Evolutionary conservation across 1,140 invertebrate genomes (phyloP).

Genomic region (Drosophila sucinea): DNA sequence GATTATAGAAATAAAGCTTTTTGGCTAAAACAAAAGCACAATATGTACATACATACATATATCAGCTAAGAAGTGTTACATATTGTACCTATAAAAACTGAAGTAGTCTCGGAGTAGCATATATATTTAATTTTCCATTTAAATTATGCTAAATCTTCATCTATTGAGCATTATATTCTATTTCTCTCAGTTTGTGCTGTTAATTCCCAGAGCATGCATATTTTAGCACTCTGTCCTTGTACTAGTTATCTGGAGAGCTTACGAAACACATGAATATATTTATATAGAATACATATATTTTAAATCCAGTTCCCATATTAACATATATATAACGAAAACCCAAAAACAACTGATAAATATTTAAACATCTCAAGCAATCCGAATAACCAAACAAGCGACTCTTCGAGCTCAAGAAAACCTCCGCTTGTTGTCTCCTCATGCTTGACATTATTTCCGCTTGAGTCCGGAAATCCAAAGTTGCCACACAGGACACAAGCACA

Average conservation of each 20-base stretch:
- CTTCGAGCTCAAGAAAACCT: constrained; percentile 24
- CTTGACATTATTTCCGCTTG: constrained; percentile 65
- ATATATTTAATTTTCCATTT: not conserved
- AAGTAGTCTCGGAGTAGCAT: too few species aligned
- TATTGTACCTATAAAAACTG: not conserved
- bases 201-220: not conserved
- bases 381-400: constrained; percentile 13
- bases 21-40: too few species aligned
- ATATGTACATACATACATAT: too few species aligned
- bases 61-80: not conserved
- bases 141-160: not conserved
- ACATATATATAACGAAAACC: constrained; percentile 35
- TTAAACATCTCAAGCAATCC: constrained; percentile 38
- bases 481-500: constrained; percentile 40
- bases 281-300: constrained; percentile 9
- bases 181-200: not conserved
- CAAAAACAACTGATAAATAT: constrained; percentile 46
- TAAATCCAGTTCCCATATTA: constrained; percentile 38
- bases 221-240: not conserved
- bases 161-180: not conserved
- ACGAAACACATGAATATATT: not conserved
- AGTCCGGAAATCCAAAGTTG: constrained; percentile 62
- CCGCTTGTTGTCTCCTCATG: constrained; percentile 48
- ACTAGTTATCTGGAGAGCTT: not conserved
- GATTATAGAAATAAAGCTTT: too few species aligned